Percentiles rank a stretch among this genome's conserved stretches.
phyloP scores from a whole-genome alignment of 2,797 vertebrate genomes.

The Paratrypauchen microcephalus region DNA sequence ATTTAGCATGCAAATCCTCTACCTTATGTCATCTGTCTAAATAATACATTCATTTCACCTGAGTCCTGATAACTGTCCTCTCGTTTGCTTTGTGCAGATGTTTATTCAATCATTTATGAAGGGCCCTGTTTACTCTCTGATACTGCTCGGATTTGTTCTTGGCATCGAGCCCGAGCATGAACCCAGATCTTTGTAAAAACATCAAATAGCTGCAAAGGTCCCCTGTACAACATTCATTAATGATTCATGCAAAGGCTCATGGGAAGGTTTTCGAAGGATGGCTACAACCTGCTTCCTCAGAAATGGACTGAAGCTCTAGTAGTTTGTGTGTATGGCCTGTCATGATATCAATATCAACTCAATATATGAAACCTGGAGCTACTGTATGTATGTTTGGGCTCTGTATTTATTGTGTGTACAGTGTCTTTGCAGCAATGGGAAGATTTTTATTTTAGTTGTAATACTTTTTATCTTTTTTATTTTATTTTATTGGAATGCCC shows the following conservation, averaged over 20 bases:
- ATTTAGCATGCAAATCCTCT: neutral
- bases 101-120: neutral
- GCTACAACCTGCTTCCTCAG: slow-evolving; percentile 7
- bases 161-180: slow-evolving; percentile 1
- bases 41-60: neutral
- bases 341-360: too few species aligned
- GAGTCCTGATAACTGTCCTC: neutral
- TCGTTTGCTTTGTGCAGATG: neutral
- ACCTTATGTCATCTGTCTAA: slow-evolving; percentile 8
- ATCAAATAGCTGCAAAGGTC: neutral
- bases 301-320: neutral
- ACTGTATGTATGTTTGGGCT: too few species aligned
- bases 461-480: too few species aligned
- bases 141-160: slow-evolving; percentile 2
- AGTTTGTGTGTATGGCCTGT: too few species aligned
- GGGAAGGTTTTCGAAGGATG: slow-evolving; percentile 16
- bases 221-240: slow-evolving; percentile 1
- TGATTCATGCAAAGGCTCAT: slow-evolving; percentile 28
- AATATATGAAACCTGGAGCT: too few species aligned
- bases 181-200: slow-evolving; percentile 6
- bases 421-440: too few species aligned
- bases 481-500: too few species aligned
- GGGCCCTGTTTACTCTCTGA: neutral
- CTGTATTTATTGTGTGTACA: too few species aligned
- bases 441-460: too few species aligned